Percentiles rank a stretch among this genome's conserved stretches.
These are phyloP conservation scores for Hyphantria cunea DNA, from an alignment of 1,140 invertebrate species.

Conservation along the genomic window DNA sequence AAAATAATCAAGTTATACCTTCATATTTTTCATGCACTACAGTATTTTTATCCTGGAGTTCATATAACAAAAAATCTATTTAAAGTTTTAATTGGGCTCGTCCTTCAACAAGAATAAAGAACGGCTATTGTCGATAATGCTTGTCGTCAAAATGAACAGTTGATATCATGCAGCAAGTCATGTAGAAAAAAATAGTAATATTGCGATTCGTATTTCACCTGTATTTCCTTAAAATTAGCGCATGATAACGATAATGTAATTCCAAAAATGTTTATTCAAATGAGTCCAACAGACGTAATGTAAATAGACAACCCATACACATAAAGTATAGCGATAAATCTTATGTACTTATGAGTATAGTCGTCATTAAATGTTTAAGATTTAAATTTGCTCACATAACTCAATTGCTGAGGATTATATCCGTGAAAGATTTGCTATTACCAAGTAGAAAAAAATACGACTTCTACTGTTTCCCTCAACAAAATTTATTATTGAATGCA, in stretches of 20 bases:
- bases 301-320: not conserved
- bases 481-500: not conserved
- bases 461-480: not conserved
- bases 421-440: too few relatives aligned
- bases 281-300: not conserved
- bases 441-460: not conserved
- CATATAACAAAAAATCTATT: too few relatives aligned
- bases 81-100: too few relatives aligned
- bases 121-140: too few relatives aligned
- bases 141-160: too few relatives aligned
- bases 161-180: too few relatives aligned
- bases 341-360: not conserved
- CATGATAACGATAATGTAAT: not conserved
- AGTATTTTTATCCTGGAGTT: too few relatives aligned
- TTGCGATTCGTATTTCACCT: not conserved
- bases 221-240: constrained; percentile 5
- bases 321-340: not conserved
- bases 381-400: not conserved
- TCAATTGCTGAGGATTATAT: not conserved
- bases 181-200: not conserved
- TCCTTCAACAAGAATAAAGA: too few relatives aligned
- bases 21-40: too few relatives aligned
- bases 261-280: not conserved
- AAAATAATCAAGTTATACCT: too few relatives aligned
- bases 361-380: not conserved